Conservation (phyloP, 2,113 vertebrate species). For the Eudyptes chrysolophus region DNA sequence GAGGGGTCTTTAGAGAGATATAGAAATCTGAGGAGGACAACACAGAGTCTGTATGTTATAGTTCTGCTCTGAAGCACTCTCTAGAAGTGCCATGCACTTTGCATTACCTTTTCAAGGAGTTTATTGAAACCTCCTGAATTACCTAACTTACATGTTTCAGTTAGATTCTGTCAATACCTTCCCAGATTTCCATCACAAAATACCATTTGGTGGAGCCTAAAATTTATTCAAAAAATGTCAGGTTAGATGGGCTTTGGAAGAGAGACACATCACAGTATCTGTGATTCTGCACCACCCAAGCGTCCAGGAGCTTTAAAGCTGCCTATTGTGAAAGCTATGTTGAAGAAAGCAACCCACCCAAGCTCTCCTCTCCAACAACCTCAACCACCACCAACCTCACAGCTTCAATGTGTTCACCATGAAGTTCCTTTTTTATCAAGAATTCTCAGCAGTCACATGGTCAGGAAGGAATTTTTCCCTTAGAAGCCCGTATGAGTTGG, state of each 20-base stretch:
- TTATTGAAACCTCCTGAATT: not conserved
- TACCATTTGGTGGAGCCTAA: not conserved
- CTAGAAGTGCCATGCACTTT: not conserved
- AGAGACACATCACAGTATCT: not conserved
- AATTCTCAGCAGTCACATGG: not conserved
- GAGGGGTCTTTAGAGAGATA: rapidly evolving
- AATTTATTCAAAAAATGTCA: not conserved
- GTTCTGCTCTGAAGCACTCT: not conserved
- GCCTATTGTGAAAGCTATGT: not conserved
- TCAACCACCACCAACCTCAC: not conserved
- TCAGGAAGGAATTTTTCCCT: not conserved
- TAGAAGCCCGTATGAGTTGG: not conserved
- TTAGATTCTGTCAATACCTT: not conserved
- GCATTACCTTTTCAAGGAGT: not conserved
- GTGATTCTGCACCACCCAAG: not conserved
- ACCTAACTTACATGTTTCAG: not conserved
- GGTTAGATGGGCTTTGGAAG: not conserved
- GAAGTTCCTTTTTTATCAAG: not conserved
- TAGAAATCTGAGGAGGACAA: not conserved
- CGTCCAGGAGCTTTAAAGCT: not conserved
- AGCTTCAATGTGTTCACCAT: not conserved
- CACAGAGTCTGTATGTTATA: not conserved
- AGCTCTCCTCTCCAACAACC: not conserved
- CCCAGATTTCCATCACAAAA: not conserved
- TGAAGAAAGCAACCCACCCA: not conserved